Evolutionary conservation across 1,140 invertebrate species (phyloP).

Genomic region (Heliconius nattereri): DNA sequence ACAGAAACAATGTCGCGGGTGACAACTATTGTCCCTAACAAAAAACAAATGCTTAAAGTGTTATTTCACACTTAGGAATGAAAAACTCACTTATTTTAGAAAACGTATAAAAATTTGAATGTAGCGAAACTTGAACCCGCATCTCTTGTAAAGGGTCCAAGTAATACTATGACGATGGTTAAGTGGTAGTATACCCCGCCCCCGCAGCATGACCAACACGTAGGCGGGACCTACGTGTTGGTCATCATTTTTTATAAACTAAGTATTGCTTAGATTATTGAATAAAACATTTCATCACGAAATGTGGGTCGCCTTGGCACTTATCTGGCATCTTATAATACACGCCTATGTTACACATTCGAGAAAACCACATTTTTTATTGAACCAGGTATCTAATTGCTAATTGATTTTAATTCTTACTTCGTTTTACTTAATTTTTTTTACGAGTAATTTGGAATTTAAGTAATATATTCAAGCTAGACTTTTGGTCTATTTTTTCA

Average conservation of each 20-base stretch:
- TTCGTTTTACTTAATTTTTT: neutral
- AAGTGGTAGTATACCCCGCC: no score
- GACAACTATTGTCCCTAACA: no score
- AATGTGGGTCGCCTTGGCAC: slow-evolving; percentile 3
- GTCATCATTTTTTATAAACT: neutral
- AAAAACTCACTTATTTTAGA: no score
- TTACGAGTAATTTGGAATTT: neutral
- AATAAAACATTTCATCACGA: neutral
- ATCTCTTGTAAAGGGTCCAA: no score
- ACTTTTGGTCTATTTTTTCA: neutral
- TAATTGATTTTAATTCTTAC: neutral
- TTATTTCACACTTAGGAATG: no score
- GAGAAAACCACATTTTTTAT: slow-evolving; percentile 9
- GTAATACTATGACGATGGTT: no score
- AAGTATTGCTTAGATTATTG: neutral
- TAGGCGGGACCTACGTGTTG: no score
- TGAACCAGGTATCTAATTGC: neutral
- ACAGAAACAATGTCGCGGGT: no score
- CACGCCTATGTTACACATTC: neutral
- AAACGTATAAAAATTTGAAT: no score
- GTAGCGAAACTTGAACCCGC: no score
- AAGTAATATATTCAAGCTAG: neutral
- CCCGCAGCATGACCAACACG: no score
- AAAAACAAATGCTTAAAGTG: no score
- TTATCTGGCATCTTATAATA: neutral